Conservation (phyloP, 2,888 invertebrate species). For the Caprella mutica region DNA sequence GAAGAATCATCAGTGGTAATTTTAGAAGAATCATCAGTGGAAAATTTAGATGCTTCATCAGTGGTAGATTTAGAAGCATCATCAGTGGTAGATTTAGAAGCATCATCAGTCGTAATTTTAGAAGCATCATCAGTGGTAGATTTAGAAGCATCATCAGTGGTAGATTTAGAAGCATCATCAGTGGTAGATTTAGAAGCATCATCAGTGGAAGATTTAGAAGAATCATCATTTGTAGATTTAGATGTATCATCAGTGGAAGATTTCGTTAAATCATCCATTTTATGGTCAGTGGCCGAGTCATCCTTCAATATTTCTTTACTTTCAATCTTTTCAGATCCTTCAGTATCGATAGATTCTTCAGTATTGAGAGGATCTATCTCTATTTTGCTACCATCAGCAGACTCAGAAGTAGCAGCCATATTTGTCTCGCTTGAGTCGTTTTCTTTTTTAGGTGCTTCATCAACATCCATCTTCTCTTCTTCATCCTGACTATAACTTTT, state of each 20-base stretch:
- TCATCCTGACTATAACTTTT: background rate
- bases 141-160: too few species aligned
- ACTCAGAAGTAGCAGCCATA: too few species aligned
- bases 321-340: too few species aligned
- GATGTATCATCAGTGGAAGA: background rate
- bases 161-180: too few species aligned
- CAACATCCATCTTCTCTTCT: background rate
- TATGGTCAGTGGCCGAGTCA: too few species aligned
- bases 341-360: too few species aligned
- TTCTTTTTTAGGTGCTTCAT: background rate
- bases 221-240: background rate
- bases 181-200: background rate
- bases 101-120: background rate
- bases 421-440: background rate
- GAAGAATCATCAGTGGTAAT: too few species aligned
- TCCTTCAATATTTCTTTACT: too few species aligned
- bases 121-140: background rate
- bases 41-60: background rate
- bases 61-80: background rate
- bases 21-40: background rate
- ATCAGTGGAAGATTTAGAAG: background rate
- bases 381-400: too few species aligned
- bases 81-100: background rate
- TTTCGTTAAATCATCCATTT: too few species aligned
- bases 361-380: too few species aligned